Base-by-base conservation (phyloP, 2,797 vertebrate genomes). In the Okamejei kenojei region DNA sequence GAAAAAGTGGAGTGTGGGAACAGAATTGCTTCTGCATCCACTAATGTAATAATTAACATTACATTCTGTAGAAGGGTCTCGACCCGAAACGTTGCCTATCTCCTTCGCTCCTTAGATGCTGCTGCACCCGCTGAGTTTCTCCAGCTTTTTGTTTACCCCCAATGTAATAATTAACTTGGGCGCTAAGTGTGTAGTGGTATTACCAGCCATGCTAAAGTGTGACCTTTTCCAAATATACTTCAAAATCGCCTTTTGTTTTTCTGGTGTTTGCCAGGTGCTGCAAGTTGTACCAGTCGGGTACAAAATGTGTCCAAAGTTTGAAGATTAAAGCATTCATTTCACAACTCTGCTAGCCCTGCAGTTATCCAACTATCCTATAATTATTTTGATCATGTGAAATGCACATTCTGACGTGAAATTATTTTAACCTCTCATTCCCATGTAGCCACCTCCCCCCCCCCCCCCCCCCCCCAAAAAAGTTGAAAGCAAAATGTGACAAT, bases 181-280 rank as follows among this genome's bases (percentile, higher is more conserved):
- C 38, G 35, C 68, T 91, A 54, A 74, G 35, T 74, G 38, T 19
- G 90, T 73, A 45, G 0, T 54, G 38, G 71, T 92, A 38, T 58
- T 92, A 74, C 38, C 68, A n/a, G 71, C 71, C 74, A 38, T 92
- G 13, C 35, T 54, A 74, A n/a, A 13, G 23, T 76, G 71, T 3
- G 11, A 29, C 68, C 65, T 93, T 93, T 95, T 93, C 93, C 94
- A 95, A 93, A 92, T 90, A 93, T 93, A 35, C 78, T 93, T 94
- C 94, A 94, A 94, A 95, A 94, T 93, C 94, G 2, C 94, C 94
- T 94, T 86, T 94, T 93, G 93, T 94, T 94, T 38, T 94, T 93
- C 93, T 35, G 94, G 93, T 84, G 93, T 94, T 63, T 84, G 88
- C 95, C 96, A 97, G 96, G 96, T 97, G 96, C 94, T 95, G 94